Evolutionary conservation across 35 echinoderm and acorn worm species (phyloP).

Genomic region (Hemicentrotus pulcherrimus): DNA sequence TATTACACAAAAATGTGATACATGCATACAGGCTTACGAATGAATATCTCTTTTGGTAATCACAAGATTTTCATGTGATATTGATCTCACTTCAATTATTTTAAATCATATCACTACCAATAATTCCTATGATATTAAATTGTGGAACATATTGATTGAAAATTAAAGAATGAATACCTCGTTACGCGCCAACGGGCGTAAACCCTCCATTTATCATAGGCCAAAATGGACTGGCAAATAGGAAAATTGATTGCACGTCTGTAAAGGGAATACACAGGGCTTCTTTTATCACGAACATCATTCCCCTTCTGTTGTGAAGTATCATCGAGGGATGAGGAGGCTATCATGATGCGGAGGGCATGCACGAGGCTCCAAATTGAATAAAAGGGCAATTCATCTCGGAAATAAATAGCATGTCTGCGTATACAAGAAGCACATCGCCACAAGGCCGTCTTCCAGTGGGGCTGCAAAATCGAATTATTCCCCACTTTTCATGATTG

Average conservation of each 20-base stretch:
- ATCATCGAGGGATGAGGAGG: neutral
- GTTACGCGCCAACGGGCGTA: neutral
- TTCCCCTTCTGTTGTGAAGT: neutral
- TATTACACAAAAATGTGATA: too few relatives aligned
- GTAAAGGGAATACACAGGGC: neutral
- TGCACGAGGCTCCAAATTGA: conserved; percentile 35
- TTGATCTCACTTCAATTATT: too few relatives aligned
- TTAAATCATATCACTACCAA: too few relatives aligned
- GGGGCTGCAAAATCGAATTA: conserved; percentile 27
- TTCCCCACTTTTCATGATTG: conserved; percentile 43
- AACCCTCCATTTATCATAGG: neutral
- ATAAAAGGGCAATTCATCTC: conserved; percentile 31
- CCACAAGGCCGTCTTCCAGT: neutral
- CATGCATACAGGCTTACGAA: too few relatives aligned
- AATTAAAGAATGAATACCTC: neutral
- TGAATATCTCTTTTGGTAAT: too few relatives aligned
- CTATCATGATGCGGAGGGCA: neutral
- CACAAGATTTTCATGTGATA: too few relatives aligned
- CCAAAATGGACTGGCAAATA: neutral
- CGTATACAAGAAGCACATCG: neutral
- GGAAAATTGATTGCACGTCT: neutral
- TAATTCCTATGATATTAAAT: neutral
- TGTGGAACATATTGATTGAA: neutral
- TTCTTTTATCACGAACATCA: neutral
- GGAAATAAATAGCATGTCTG: conserved; percentile 33